A percentile compares a stretch with the other conserved stretches of the same genome.
phyloP scores from a whole-genome alignment of 2,113 vertebrate genomes.

The Speoplatyrhinus poulsoni region DNA sequence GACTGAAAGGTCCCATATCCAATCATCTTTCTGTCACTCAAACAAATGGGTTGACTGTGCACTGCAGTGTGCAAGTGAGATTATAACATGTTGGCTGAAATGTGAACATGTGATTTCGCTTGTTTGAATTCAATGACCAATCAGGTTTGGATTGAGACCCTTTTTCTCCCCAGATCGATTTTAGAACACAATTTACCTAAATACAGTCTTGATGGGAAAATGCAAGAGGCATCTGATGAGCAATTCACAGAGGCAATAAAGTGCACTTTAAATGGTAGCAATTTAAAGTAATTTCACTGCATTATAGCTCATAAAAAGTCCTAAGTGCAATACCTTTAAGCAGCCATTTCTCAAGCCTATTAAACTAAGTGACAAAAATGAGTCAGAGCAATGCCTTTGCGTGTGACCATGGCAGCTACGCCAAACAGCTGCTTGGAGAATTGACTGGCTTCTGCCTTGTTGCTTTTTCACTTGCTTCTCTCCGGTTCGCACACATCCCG shows the following conservation, averaged over 20 bases:
- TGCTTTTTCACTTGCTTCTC: slow-evolving; percentile 36
- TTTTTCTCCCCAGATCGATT: too few relatives aligned
- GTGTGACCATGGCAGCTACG: slow-evolving; percentile 34
- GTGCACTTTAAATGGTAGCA: slow-evolving; percentile 8
- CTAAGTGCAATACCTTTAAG: slow-evolving; percentile 22
- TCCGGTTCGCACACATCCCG: slow-evolving; percentile 30
- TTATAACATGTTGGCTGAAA: too few relatives aligned
- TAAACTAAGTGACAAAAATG: slow-evolving; percentile 38
- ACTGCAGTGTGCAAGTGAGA: too few relatives aligned
- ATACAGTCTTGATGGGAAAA: slow-evolving; percentile 33
- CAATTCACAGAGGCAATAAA: slow-evolving; percentile 16
- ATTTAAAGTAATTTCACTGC: slow-evolving; percentile 21
- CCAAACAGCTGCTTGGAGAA: slow-evolving; percentile 49
- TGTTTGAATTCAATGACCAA: too few relatives aligned
- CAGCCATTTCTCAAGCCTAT: slow-evolving; percentile 35
- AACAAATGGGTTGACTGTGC: background rate
- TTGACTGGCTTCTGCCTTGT: slow-evolving; percentile 30
- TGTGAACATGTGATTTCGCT: too few relatives aligned
- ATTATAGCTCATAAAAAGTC: slow-evolving; percentile 26
- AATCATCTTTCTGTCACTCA: background rate
- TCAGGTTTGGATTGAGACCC: too few relatives aligned
- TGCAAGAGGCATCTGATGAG: slow-evolving; percentile 40
- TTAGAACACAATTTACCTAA: background rate
- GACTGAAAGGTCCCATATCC: too few relatives aligned
- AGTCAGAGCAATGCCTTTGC: slow-evolving; percentile 1